phyloP scores from a whole-genome alignment of 2,888 invertebrate genomes.

The Melangyna quadrimaculata region DNA sequence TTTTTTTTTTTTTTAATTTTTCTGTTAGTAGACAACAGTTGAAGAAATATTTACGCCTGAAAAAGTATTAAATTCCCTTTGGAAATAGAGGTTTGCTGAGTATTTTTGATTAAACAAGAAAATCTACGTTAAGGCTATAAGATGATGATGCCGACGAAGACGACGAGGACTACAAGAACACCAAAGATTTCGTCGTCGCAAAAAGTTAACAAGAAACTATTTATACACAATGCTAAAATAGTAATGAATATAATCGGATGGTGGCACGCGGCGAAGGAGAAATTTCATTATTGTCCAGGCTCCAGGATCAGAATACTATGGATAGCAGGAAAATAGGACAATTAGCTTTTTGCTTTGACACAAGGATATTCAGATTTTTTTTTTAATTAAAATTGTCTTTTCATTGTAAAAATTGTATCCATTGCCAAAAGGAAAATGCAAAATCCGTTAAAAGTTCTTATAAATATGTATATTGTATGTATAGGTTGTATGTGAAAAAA shows the following conservation, averaged over 20 bases:
- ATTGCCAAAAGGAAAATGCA: not conserved
- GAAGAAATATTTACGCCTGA: not conserved
- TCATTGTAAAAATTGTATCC: not conserved
- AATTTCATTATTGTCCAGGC: constrained; percentile 6
- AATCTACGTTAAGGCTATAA: not conserved
- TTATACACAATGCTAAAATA: constrained; percentile 2
- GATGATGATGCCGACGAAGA: not conserved
- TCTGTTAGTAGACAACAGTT: not conserved
- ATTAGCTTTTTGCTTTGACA: constrained; percentile 10
- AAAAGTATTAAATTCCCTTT: constrained; percentile 10
- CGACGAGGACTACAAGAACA: not conserved
- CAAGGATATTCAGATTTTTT: not conserved
- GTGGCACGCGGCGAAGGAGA: not conserved
- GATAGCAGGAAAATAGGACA: constrained; percentile 6
- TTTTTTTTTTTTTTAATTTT: not conserved
- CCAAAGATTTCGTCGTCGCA: not conserved
- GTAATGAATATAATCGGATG: constrained; percentile 14
- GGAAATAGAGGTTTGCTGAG: not conserved
- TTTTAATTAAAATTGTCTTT: not conserved
- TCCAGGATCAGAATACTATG: constrained; percentile 10
- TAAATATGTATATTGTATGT: too few species aligned
- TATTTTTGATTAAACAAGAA: constrained; percentile 1
- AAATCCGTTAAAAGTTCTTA: too few species aligned
- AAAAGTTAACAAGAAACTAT: not conserved
- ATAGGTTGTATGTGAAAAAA: too few species aligned